Evolutionary conservation across 2,113 vertebrate genomes (phyloP), one percentile per base, ranked within the genome.

Genomic region (Pao palembangensis): DNA sequence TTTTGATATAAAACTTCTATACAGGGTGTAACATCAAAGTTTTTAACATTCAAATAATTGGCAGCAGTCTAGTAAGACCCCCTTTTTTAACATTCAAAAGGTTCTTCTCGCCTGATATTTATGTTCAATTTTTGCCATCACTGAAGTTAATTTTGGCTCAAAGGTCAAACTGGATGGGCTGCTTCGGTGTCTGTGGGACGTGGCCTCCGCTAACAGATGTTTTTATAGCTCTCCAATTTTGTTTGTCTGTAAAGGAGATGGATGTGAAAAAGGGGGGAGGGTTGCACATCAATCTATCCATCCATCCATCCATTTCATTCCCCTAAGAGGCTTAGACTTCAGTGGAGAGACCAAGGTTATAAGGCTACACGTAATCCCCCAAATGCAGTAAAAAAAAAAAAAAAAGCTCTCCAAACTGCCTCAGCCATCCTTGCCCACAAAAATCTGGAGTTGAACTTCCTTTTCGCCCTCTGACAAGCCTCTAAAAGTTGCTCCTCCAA

Each of bases 311-410:
- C 67, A 83, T 81, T 83, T 87, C 76, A 83, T 86, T 89, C 69
- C 66, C 76, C 57, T 90, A 89, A 86, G 83, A 89, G 83, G 87
- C 84, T 88, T 90, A 89, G 78, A 79, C 62, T 77, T 62, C 64
- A 82, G 79, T 78, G 64, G 82, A 79, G 83, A 73, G 76, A 79
- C 70, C 52, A 63, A 81, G 87, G 89, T 85, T 84, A 87, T 77
- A 84, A 82, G 72, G 81, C 75, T 68, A 79, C 70, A 75, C 48
- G 81, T 85, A 89, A 89, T 88, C 87, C 78, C 49, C 58, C 65
- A 81, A 78, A 83, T 77, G 82, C 71, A 79, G 69, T 59, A 67
- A 25, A 69, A 58, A 47, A 60, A 49, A 49, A 48, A 49, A 60
- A 49, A 49, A 49, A 49, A 60, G 54, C 79, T 78, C 67, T 17